Evolutionary conservation across 1,140 invertebrate genomes (phyloP).

Genomic region (Ectropis grisescens): DNA sequence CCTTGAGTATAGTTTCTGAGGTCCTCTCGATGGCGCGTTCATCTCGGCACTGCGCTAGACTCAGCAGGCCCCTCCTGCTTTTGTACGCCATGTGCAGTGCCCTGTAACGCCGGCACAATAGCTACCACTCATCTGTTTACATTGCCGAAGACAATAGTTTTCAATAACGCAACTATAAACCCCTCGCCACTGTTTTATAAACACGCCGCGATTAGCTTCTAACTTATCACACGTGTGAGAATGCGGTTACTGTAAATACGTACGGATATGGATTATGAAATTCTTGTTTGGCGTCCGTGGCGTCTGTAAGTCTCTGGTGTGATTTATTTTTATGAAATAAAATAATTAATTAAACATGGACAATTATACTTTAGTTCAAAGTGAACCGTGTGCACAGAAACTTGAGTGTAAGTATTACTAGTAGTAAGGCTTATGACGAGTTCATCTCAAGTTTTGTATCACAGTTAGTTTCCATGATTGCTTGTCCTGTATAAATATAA

Average conservation of each 20-base stretch:
- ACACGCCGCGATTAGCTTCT: constrained; percentile 45
- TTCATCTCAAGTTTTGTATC: too few relatives aligned
- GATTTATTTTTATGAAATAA: too few relatives aligned
- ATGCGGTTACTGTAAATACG: constrained; percentile 3
- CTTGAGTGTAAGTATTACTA: too few relatives aligned
- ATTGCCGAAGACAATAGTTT: constrained; percentile 48
- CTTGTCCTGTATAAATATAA: too few relatives aligned
- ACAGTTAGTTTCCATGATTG: too few relatives aligned
- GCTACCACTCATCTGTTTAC: constrained; percentile 42
- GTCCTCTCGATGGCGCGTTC: constrained; percentile 37
- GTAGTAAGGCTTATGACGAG: too few relatives aligned
- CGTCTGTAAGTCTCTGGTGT: too few relatives aligned
- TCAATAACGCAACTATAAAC: constrained; percentile 56
- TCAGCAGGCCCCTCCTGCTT: constrained; percentile 50
- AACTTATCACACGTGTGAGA: constrained; percentile 23
- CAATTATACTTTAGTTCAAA: too few relatives aligned
- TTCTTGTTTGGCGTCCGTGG: too few relatives aligned
- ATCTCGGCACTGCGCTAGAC: constrained; percentile 50
- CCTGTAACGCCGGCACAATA: constrained; percentile 42
- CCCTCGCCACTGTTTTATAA: constrained; percentile 47
- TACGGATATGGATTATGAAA: too few relatives aligned
- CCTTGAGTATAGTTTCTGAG: constrained; percentile 55
- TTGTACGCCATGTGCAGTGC: constrained; percentile 61
- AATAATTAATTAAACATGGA: too few relatives aligned
- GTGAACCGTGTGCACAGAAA: too few relatives aligned